phyloP scores from a whole-genome alignment of 2,113 vertebrate genomes.

The Zeus faber region DNA sequence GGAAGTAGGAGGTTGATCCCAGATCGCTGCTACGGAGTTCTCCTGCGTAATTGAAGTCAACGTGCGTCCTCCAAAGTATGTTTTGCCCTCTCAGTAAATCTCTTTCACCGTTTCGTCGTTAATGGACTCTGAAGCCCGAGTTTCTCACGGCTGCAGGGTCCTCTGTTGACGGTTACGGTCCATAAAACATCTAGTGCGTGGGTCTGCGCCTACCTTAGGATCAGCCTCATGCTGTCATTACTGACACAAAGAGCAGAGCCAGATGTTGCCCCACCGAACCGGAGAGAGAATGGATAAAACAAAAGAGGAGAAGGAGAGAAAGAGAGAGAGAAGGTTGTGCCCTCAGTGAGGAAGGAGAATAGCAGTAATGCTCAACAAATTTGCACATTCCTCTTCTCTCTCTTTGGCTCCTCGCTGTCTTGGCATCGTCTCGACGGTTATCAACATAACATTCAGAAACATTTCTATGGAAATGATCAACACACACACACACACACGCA shows the following conservation, averaged over 20 bases:
- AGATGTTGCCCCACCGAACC: constrained; percentile 48
- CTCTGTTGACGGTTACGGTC: constrained; percentile 36
- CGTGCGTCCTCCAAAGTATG: too few relatives aligned
- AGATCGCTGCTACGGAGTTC: background rate
- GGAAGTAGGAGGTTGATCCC: background rate
- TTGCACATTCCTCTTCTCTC: constrained; percentile 1
- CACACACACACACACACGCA: background rate
- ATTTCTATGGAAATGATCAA: background rate
- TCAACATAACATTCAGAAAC: background rate
- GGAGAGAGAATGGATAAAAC: background rate
- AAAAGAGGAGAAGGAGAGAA: constrained; percentile 17
- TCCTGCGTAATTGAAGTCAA: constrained; percentile 26
- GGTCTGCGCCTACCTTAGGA: constrained; percentile 10
- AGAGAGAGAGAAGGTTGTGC: background rate
- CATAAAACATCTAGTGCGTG: constrained; percentile 34
- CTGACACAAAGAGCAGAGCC: constrained; percentile 30
- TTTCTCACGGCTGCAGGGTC: constrained; percentile 19
- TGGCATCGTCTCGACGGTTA: background rate
- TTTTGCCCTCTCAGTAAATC: too few relatives aligned
- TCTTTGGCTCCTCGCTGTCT: background rate
- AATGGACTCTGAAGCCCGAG: constrained; percentile 36
- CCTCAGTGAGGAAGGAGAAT: background rate
- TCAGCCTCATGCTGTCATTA: constrained; percentile 40
- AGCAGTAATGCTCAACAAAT: background rate
- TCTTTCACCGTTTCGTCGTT: constrained; percentile 23